A percentile compares a stretch with the other conserved stretches of the same genome.
These are phyloP conservation scores for Chloropsis cyanopogon DNA, from an alignment of 2,113 vertebrate species.

Conservation along the genomic window DNA sequence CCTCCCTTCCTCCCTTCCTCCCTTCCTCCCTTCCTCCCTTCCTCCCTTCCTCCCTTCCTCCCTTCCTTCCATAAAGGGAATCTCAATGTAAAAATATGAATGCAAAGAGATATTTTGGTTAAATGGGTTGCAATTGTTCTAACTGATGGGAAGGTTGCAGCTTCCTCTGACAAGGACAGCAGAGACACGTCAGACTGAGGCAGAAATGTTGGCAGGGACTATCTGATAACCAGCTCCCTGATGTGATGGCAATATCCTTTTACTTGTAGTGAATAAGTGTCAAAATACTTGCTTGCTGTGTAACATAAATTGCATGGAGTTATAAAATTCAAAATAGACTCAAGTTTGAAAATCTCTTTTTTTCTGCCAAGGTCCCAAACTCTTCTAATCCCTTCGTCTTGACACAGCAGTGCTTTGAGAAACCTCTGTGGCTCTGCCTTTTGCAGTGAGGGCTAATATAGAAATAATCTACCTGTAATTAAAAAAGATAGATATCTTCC, in stretches of 20 bases:
- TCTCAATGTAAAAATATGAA: background rate
- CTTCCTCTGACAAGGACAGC: background rate
- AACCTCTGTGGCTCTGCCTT: background rate
- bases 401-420: background rate
- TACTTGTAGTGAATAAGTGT: background rate
- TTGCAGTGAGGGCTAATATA: constrained; percentile 4
- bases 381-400: background rate
- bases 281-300: background rate
- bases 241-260: background rate
- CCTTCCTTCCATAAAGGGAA: background rate
- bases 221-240: background rate
- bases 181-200: background rate
- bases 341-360: background rate
- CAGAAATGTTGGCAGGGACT: background rate
- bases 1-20: no score
- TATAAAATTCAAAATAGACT: background rate
- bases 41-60: no score
- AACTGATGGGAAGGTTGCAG: background rate
- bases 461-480: constrained; percentile 50
- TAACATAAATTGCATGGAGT: background rate
- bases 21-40: no score
- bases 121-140: background rate
- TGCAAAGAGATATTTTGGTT: background rate
- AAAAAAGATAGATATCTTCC: constrained; percentile 56
- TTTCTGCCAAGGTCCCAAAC: background rate